Conservation (phyloP, 2,888 invertebrate genomes). For the Tanytarsus gracilentus region DNA sequence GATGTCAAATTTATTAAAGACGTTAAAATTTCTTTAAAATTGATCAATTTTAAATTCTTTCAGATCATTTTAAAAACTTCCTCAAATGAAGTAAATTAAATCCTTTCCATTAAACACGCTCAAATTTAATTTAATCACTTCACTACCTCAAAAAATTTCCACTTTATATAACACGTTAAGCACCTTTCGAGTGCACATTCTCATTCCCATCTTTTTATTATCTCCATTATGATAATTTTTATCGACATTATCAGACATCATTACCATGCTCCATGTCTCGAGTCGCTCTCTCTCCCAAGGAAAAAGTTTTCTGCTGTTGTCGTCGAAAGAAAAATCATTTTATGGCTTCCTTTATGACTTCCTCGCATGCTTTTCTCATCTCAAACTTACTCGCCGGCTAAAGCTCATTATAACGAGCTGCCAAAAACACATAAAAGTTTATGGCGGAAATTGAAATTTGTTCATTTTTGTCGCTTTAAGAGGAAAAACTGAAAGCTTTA, state of each 20-base stretch:
- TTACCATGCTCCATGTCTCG: not conserved
- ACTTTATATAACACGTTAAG: no score
- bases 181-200: not conserved
- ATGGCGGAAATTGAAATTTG: slow-evolving; percentile 21
- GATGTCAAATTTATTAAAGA: no score
- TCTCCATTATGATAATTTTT: not conserved
- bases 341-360: not conserved
- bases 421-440: slow-evolving; percentile 14
- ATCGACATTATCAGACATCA: not conserved
- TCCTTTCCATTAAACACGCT: not conserved
- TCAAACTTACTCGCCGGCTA: not conserved
- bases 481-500: not conserved
- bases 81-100: no score
- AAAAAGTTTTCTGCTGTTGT: no score
- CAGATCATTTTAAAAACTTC: no score
- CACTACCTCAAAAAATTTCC: not conserved
- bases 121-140: not conserved
- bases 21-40: no score
- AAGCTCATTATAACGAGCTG: not conserved
- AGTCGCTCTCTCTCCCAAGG: no score
- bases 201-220: not conserved
- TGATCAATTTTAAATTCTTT: no score
- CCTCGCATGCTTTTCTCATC: not conserved
- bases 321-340: not conserved
- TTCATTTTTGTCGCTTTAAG: not conserved